Evolutionary conservation across 2,888 invertebrate genomes (phyloP), one percentile per base, ranked within the genome.

Genomic region (Meiosimyza decipiens): DNA sequence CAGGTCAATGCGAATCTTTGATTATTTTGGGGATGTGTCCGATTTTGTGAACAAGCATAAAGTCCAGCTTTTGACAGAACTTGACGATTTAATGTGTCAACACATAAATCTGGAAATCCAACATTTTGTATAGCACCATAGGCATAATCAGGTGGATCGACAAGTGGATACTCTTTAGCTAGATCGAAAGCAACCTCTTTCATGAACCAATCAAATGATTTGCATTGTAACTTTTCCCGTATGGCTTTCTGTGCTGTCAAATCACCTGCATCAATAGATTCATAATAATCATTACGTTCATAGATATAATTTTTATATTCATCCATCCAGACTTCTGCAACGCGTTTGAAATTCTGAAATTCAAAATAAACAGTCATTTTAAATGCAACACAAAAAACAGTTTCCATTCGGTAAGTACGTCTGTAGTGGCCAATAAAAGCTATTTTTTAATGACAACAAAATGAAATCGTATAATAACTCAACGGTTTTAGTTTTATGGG

Each of bases 181-280:
- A 97, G 88, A 86, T 99, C 98, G 84, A 97, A 98, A 0, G 98
- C 98, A 33, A 99, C 90, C 81, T 94, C 92, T 73, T 95, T 92
- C 90, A 99, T 97, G 83, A 98, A 99, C 98, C 98, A 99, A 73
- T 93, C 0, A 98, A 28, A 28, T 28, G 28, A 28, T 28, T 28
- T 28, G 4, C 28, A 4, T 0, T 28, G 28, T 3, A 28, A 89
- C 71, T 88, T 90, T 22, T 91, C 84, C 28, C 98, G 88, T 49
- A 98, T 88, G 0, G 91, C 93, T 77, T 90, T 91, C 87, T 97
- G 97, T 75, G 91, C 89, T 0, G 91, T 89, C 63, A 98, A 84
- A 87, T 98, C 94, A 0, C 98, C 98, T 0, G 95, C 89, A 85
- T 95, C 91, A 15, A 96, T 89, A 1, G 85, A 82, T 18, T 91